These are phyloP conservation scores for Podarcis muralis DNA, from an alignment of 2,113 vertebrate genomes.

Conservation along the genomic window DNA sequence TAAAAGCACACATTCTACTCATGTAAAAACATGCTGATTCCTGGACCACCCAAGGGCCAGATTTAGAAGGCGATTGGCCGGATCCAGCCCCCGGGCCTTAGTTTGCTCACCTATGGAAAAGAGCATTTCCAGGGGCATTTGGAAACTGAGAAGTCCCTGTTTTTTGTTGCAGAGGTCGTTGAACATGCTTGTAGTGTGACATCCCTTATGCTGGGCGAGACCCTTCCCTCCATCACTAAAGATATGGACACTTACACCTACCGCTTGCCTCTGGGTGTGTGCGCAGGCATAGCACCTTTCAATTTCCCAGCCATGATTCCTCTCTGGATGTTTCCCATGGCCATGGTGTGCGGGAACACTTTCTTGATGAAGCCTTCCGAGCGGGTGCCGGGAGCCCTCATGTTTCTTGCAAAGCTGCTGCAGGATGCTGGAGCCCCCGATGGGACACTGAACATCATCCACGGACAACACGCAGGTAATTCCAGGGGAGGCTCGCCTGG, in stretches of 20 bases:
- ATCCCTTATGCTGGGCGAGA: slow-evolving; percentile 95
- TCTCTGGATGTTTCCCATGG: slow-evolving; percentile 98
- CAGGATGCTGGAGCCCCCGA: slow-evolving; percentile 94
- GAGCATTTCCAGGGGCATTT: not conserved
- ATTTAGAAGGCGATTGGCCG: too few species aligned
- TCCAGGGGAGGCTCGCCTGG: not conserved
- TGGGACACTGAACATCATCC: slow-evolving; percentile 93
- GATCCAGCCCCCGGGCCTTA: too few species aligned
- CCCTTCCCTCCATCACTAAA: slow-evolving; percentile 94
- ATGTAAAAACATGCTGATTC: too few species aligned
- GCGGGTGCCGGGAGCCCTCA: slow-evolving; percentile 90
- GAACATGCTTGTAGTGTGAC: slow-evolving; percentile 96
- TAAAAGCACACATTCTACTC: too few species aligned
- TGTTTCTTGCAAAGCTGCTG: slow-evolving; percentile 91
- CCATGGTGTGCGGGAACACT: slow-evolving; percentile 95
- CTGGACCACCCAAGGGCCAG: too few species aligned
- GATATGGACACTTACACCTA: slow-evolving; percentile 97
- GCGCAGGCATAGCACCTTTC: slow-evolving; percentile 94
- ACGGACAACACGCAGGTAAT: slow-evolving; percentile 91
- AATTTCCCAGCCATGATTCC: slow-evolving; percentile 99
- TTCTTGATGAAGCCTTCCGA: slow-evolving; percentile 96
- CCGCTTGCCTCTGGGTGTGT: slow-evolving; percentile 92
- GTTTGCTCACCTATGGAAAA: too few species aligned
- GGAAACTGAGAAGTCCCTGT: not conserved
- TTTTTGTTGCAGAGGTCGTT: slow-evolving; percentile 89